Percentiles rank a stretch among this genome's conserved stretches.
These are phyloP conservation scores for Cynopterus brachyotis DNA, from an alignment of 2,113 vertebrate species.

Conservation along the genomic window DNA sequence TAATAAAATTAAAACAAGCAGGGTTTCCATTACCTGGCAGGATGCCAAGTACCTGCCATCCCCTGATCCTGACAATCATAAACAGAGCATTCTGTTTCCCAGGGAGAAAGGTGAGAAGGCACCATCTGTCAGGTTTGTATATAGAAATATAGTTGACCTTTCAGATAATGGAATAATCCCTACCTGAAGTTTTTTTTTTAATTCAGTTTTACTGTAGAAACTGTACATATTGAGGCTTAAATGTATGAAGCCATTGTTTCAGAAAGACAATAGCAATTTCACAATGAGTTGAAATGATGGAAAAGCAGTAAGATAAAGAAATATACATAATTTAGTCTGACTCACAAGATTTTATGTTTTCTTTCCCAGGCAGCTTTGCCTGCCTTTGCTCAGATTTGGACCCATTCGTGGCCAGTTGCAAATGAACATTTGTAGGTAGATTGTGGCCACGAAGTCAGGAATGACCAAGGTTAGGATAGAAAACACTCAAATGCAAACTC, in stretches of 20 bases:
- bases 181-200: constrained; percentile 18
- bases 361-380: not conserved
- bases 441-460: not conserved
- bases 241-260: not conserved
- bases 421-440: not conserved
- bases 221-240: not conserved
- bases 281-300: constrained; percentile 2
- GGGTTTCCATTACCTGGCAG: constrained; percentile 73
- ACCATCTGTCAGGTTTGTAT: not conserved
- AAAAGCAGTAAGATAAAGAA: not conserved
- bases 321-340: not conserved
- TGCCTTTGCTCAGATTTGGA: not conserved
- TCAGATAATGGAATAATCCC: not conserved
- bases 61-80: constrained; percentile 39
- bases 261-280: constrained; percentile 27
- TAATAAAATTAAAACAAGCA: constrained; percentile 64
- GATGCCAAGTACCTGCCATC: constrained; percentile 24
- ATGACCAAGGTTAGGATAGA: not conserved
- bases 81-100: constrained; percentile 58
- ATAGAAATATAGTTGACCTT: constrained; percentile 36
- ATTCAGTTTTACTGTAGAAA: not conserved
- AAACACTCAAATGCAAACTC: not conserved
- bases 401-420: not conserved
- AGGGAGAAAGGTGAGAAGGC: constrained; percentile 48
- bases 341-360: not conserved